These are phyloP conservation scores for Ailuropoda melanoleuca DNA, from an alignment of 2,113 vertebrate genomes.

Conservation along the genomic window DNA sequence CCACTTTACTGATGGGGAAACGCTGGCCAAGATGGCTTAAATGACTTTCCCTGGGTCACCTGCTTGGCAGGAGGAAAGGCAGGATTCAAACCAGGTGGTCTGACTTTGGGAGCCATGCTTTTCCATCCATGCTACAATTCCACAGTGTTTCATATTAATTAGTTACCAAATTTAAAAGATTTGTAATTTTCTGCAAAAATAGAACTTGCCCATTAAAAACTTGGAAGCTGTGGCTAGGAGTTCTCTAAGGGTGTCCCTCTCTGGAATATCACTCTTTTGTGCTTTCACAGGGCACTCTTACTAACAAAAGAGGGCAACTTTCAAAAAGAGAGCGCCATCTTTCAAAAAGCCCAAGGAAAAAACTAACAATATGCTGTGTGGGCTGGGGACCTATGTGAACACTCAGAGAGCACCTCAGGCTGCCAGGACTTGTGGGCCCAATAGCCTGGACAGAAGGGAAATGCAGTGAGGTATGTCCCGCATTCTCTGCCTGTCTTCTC, in stretches of 20 bases:
- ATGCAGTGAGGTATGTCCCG: fast-evolving
- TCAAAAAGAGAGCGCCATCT: neutral
- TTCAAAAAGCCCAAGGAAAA: neutral
- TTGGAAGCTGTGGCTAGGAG: neutral
- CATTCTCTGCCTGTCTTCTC: neutral
- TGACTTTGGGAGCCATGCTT: neutral
- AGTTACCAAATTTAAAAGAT: neutral
- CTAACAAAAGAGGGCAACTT: neutral
- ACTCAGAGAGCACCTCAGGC: neutral
- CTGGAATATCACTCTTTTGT: neutral
- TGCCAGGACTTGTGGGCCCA: neutral
- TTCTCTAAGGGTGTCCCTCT: neutral
- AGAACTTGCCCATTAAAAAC: neutral
- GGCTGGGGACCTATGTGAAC: neutral
- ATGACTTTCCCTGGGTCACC: neutral
- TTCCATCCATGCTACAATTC: neutral
- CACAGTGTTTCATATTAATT: neutral
- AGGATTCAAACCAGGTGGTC: neutral
- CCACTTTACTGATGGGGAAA: neutral
- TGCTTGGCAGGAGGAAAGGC: neutral
- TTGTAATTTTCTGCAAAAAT: neutral
- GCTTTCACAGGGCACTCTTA: neutral
- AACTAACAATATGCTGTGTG: neutral
- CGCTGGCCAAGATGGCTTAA: neutral
- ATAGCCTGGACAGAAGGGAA: neutral